phyloP scores from a whole-genome alignment of 2,113 vertebrate species.

The Herpailurus yagouaroundi region DNA sequence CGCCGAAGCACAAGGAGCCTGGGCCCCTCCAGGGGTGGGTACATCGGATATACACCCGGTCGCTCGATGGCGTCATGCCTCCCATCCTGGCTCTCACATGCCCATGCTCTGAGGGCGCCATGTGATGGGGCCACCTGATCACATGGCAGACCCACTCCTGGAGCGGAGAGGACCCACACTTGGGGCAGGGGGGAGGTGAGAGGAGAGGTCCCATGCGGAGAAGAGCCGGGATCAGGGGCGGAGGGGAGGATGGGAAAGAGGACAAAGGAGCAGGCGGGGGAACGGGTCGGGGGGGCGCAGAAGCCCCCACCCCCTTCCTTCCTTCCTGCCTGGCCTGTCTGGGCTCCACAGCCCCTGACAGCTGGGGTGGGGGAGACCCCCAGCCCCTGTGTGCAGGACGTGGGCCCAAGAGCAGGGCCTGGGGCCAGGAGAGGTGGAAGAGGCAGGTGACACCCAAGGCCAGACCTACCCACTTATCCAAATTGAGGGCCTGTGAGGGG shows the following conservation, averaged over 20 bases:
- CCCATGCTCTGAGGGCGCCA: conserved; percentile 63
- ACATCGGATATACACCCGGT: rapidly evolving
- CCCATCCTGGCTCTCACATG: conserved; percentile 30
- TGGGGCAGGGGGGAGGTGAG: background rate
- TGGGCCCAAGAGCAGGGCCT: conserved; percentile 51
- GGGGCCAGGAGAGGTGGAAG: conserved; percentile 46
- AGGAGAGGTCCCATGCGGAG: conserved; percentile 71
- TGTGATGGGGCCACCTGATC: conserved; percentile 49
- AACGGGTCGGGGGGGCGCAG: background rate
- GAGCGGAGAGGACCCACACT: background rate
- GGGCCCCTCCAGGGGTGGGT: background rate
- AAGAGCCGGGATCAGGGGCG: background rate
- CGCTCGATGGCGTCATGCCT: background rate
- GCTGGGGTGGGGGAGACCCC: background rate
- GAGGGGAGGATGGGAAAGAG: background rate
- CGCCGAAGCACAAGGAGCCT: background rate
- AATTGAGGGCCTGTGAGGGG: conserved; percentile 84
- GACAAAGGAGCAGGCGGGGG: background rate
- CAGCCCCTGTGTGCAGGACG: conserved; percentile 57
- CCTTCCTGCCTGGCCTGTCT: conserved; percentile 62
- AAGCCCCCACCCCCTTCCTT: background rate
- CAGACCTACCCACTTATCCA: conserved; percentile 89
- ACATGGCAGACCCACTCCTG: conserved; percentile 48
- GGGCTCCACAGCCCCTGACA: conserved; percentile 64
- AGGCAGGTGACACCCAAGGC: conserved; percentile 70